These are phyloP conservation scores for Albula goreensis DNA, from an alignment of 2,113 vertebrate species.

Conservation along the genomic window DNA sequence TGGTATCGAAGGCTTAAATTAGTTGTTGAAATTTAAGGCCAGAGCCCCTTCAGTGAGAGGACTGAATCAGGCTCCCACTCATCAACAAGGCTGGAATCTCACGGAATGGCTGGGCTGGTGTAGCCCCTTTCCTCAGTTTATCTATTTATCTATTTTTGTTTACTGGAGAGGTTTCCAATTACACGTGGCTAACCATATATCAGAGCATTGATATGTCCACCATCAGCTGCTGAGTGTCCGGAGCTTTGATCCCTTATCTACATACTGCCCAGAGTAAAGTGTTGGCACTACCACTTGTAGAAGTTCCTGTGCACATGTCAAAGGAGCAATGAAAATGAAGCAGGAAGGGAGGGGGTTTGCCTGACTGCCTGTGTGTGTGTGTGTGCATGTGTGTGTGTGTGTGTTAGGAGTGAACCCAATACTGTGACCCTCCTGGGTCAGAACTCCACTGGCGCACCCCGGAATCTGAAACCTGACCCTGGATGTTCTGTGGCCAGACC, in stretches of 20 bases:
- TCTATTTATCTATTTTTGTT: constrained; percentile 41
- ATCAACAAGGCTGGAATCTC: constrained; percentile 31
- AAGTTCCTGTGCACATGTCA: background rate
- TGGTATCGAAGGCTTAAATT: background rate
- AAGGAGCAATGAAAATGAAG: background rate
- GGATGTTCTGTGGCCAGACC: constrained; percentile 53
- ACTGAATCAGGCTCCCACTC: background rate
- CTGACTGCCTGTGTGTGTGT: constrained; percentile 35
- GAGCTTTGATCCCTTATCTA: constrained; percentile 40
- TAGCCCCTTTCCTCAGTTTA: constrained; percentile 31
- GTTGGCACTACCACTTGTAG: background rate
- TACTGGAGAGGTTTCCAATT: constrained; percentile 43
- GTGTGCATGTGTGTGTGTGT: constrained; percentile 26
- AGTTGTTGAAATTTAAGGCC: background rate
- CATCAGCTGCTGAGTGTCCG: constrained; percentile 42
- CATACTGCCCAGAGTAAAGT: background rate
- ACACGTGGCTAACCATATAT: constrained; percentile 48
- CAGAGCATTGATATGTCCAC: constrained; percentile 47
- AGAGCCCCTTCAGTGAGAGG: constrained; percentile 19
- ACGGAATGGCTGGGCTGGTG: constrained; percentile 45
- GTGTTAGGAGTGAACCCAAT: background rate
- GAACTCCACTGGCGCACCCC: constrained; percentile 41
- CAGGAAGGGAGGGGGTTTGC: constrained; percentile 14
- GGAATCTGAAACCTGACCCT: constrained; percentile 63
- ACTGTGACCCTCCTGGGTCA: constrained; percentile 52